phyloP scores from a whole-genome alignment of 2,797 vertebrate genomes.

The Melanotaenia maccullochi region DNA sequence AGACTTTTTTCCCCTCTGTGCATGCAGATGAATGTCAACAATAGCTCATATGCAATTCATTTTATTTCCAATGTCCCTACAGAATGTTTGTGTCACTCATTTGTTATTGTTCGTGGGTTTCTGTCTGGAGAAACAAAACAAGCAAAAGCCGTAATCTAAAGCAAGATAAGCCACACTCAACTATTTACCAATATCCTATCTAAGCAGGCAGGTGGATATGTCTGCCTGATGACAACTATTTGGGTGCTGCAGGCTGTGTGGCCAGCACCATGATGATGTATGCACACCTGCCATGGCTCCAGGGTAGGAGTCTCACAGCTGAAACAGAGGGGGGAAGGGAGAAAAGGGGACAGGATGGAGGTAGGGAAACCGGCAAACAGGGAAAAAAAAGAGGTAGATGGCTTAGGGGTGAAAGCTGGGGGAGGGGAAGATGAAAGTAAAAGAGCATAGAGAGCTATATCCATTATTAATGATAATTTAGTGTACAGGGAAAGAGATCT shows the following conservation, averaged over 20 bases:
- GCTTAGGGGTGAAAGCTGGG: conserved; percentile 62
- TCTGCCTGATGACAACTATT: conserved; percentile 54
- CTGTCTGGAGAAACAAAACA: conserved; percentile 41
- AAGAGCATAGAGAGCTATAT: conserved; percentile 74
- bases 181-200: conserved; percentile 31
- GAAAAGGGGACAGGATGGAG: conserved; percentile 39
- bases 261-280: conserved; percentile 69
- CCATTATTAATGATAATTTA: conserved; percentile 84
- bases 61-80: conserved; percentile 33
- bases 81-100: conserved; percentile 47
- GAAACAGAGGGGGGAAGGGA: conserved; percentile 41
- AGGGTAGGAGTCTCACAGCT: conserved; percentile 63
- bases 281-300: conserved; percentile 75
- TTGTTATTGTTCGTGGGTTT: conserved; percentile 44
- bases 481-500: conserved; percentile 83
- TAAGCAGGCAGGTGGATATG: conserved; percentile 58
- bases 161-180: conserved; percentile 30
- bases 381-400: conserved; percentile 43
- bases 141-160: conserved; percentile 36
- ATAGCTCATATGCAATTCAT: conserved; percentile 26
- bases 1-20: conserved; percentile 16
- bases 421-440: conserved; percentile 63
- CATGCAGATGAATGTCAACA: conserved; percentile 45
- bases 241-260: conserved; percentile 69
- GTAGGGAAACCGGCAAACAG: conserved; percentile 47